Evolutionary conservation across 2,113 vertebrate species (phyloP).

Genomic region (Clarias macrocephalus): DNA sequence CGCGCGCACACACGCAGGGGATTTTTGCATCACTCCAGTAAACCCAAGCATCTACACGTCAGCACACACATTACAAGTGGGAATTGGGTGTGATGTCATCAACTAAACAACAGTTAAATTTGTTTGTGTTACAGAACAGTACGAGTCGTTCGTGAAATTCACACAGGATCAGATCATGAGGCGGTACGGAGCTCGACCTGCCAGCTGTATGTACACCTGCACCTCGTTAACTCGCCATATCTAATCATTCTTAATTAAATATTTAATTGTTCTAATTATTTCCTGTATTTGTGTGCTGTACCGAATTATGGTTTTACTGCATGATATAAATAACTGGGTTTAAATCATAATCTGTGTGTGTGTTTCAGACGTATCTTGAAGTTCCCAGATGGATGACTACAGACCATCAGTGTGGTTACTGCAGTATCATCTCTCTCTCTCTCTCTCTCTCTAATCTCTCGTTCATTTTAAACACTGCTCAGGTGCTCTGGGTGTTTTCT

Average conservation of each 20-base stretch:
- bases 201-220: slow-evolving; percentile 79
- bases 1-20: too few species aligned
- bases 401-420: slow-evolving; percentile 78
- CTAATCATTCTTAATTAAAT: neutral
- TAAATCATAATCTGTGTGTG: neutral
- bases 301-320: neutral
- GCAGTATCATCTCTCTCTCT: slow-evolving; percentile 63
- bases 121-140: slow-evolving; percentile 79
- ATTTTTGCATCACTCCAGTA: too few species aligned
- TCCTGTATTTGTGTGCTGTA: neutral
- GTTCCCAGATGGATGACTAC: slow-evolving; percentile 66
- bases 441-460: slow-evolving; percentile 53
- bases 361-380: slow-evolving; percentile 86
- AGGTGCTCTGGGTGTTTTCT: slow-evolving; percentile 82
- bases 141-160: slow-evolving; percentile 95
- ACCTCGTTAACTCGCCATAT: neutral
- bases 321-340: neutral
- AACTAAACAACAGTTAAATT: too few species aligned
- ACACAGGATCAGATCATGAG: slow-evolving; percentile 95
- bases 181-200: slow-evolving; percentile 86
- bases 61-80: too few species aligned
- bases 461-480: slow-evolving; percentile 69
- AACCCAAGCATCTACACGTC: too few species aligned
- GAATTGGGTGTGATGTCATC: too few species aligned
- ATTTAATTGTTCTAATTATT: neutral